Evolutionary conservation across 1,140 invertebrate species (phyloP).

Genomic region (Camponotus pennsylvanicus): DNA sequence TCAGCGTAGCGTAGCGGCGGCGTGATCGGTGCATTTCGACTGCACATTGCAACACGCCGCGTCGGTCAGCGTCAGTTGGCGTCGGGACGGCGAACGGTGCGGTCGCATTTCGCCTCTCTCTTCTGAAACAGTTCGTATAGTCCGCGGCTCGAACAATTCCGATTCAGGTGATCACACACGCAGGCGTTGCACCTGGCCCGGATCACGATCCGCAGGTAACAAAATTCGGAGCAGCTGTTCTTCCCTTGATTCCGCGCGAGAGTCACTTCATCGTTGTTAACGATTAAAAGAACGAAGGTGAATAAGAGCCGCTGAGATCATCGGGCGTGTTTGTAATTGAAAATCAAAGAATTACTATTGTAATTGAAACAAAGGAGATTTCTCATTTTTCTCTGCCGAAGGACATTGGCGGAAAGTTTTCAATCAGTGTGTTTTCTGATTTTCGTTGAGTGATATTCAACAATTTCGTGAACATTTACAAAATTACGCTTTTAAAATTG

Average conservation of each 20-base stretch:
- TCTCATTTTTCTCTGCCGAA: background rate
- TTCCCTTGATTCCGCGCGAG: background rate
- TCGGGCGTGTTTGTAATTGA: slow-evolving; percentile 27
- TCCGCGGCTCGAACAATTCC: background rate
- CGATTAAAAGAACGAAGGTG: background rate
- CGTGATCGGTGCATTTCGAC: slow-evolving; percentile 66
- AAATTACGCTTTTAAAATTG: too few relatives aligned
- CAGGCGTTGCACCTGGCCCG: slow-evolving; percentile 16
- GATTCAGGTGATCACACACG: slow-evolving; percentile 20
- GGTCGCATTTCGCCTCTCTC: background rate
- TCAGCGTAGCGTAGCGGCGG: slow-evolving; percentile 32
- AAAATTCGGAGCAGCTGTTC: slow-evolving; percentile 19
- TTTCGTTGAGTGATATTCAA: background rate
- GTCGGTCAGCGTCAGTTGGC: slow-evolving; percentile 64
- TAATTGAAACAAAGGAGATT: background rate
- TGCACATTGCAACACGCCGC: slow-evolving; percentile 42
- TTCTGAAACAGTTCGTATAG: background rate
- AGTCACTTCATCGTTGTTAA: slow-evolving; percentile 31
- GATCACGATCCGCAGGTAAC: slow-evolving; percentile 24
- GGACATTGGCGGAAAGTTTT: background rate
- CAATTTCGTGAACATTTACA: background rate
- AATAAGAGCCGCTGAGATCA: slow-evolving; percentile 51
- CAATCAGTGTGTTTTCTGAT: background rate
- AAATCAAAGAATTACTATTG: background rate
- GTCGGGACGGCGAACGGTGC: slow-evolving; percentile 64